These are phyloP conservation scores for Polydrusus pterygomalis DNA, from an alignment of 2,888 invertebrate species.

Conservation along the genomic window DNA sequence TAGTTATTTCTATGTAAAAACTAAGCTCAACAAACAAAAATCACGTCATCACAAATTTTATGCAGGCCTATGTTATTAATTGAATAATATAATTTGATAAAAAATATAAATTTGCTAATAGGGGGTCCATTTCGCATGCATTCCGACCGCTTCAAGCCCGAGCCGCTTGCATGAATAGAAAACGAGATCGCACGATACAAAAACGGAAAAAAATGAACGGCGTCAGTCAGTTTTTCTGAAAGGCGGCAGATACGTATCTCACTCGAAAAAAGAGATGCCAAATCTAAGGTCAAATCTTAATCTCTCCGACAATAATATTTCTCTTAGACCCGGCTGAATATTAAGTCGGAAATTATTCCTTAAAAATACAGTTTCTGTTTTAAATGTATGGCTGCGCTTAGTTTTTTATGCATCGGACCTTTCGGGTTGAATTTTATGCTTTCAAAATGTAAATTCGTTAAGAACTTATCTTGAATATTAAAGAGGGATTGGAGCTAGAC, in stretches of 20 bases:
- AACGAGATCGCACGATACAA: slow-evolving; percentile 10
- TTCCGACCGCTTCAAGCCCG: no score
- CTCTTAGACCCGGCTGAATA: slow-evolving; percentile 31
- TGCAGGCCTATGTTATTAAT: no score
- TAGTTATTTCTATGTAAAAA: no score
- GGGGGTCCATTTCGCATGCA: no score
- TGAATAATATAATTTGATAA: no score
- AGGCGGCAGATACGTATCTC: slow-evolving; percentile 43
- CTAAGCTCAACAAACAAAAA: no score
- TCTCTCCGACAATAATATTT: slow-evolving; percentile 39
- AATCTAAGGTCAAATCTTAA: slow-evolving; percentile 42
- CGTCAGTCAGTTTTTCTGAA: slow-evolving; percentile 13
- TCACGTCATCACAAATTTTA: no score
- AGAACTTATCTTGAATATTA: slow-evolving; percentile 54
- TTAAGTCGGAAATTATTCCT: slow-evolving; percentile 39
- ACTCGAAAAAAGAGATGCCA: slow-evolving; percentile 28
- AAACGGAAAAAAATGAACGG: slow-evolving; percentile 19
- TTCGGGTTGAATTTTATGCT: slow-evolving; percentile 50
- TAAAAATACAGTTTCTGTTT: slow-evolving; percentile 37
- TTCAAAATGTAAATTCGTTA: slow-evolving; percentile 53
- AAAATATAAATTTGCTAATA: no score
- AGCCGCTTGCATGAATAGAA: not conserved
- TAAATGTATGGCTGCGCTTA: slow-evolving; percentile 48
- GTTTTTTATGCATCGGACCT: slow-evolving; percentile 52
- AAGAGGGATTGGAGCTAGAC: slow-evolving; percentile 25